Percentiles rank a stretch among this genome's conserved stretches.
These are phyloP conservation scores for Dendroctonus ponderosae DNA, from an alignment of 1,140 invertebrate genomes.

Conservation along the genomic window DNA sequence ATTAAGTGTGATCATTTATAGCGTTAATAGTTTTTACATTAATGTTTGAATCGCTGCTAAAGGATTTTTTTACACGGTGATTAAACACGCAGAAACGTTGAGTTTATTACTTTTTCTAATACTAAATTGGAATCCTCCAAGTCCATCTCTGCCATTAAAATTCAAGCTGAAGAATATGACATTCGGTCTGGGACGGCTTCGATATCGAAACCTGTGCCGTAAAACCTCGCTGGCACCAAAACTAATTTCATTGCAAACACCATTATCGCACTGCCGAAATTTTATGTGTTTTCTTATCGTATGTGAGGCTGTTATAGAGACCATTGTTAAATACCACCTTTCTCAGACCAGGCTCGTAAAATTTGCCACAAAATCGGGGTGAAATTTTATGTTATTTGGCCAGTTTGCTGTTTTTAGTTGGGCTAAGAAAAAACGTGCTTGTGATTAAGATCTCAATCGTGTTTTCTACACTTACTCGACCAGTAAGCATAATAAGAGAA, in stretches of 20 bases:
- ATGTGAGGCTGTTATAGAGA: constrained; percentile 16
- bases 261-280: constrained; percentile 25
- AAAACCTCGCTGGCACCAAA: constrained; percentile 14
- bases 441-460: no score
- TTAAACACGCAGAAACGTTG: no score
- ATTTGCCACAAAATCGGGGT: constrained; percentile 6
- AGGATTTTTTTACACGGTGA: no score
- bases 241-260: constrained; percentile 28
- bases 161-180: neutral
- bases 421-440: no score
- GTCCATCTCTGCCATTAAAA: constrained; percentile 10
- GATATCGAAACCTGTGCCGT: constrained; percentile 25
- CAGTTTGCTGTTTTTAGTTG: neutral
- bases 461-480: no score
- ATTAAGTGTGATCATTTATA: no score
- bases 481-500: no score
- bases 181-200: constrained; percentile 5
- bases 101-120: no score
- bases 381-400: constrained; percentile 9
- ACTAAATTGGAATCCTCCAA: neutral
- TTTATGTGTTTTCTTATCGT: constrained; percentile 21
- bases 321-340: constrained; percentile 13
- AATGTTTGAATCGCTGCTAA: no score
- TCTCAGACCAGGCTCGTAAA: neutral
- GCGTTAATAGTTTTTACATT: no score